phyloP scores from a whole-genome alignment of 2,797 vertebrate genomes.

The Delichon dasypus region DNA sequence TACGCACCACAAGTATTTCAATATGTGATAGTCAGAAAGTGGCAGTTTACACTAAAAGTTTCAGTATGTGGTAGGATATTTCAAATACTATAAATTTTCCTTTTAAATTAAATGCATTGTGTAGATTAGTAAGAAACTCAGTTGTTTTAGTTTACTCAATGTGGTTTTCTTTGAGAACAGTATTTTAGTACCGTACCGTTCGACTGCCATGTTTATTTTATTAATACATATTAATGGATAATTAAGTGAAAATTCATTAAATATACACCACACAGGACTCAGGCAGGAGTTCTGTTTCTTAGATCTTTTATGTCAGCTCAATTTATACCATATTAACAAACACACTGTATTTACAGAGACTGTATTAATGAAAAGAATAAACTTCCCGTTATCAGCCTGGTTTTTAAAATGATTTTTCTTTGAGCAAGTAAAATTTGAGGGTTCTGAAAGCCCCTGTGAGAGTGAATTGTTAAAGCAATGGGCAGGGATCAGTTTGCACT shows the following conservation, averaged over 20 bases:
- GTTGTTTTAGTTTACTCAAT: slow-evolving; percentile 24
- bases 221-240: slow-evolving; percentile 9
- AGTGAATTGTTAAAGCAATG: neutral
- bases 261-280: neutral
- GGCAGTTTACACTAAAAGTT: slow-evolving; percentile 69
- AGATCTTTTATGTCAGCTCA: neutral
- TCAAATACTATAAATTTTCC: slow-evolving; percentile 65
- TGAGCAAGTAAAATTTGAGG: neutral
- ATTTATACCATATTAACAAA: neutral
- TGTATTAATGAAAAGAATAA: neutral
- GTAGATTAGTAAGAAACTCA: slow-evolving; percentile 44
- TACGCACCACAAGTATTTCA: slow-evolving; percentile 62
- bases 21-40: slow-evolving; percentile 67
- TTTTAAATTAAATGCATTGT: slow-evolving; percentile 44
- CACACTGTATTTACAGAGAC: neutral
- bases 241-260: slow-evolving; percentile 47
- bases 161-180: slow-evolving; percentile 18
- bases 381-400: neutral
- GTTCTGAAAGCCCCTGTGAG: neutral
- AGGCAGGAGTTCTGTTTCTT: neutral
- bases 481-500: neutral
- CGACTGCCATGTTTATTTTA: slow-evolving; percentile 33
- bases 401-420: neutral
- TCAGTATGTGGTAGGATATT: slow-evolving; percentile 66
- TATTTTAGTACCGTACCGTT: neutral